Base-by-base conservation (phyloP, 1,140 invertebrate genomes). In the Macrosteles quadrilineatus region DNA sequence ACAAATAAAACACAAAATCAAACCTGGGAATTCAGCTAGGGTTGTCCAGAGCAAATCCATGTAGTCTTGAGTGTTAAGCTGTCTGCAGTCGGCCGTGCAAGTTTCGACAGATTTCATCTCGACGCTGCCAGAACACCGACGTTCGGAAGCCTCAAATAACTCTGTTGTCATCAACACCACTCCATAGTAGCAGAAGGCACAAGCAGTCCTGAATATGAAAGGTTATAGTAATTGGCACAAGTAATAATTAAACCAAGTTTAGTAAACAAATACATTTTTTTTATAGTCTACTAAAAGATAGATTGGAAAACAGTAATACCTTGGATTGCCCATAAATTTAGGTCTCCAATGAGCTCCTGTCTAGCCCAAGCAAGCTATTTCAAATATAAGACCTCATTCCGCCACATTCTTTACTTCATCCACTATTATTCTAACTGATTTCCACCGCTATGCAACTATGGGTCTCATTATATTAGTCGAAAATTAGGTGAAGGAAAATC, bases 181-280 rank as follows among this genome's bases (percentile, higher is more conserved):
- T 1, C 96, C 96, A 80, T 98, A 98, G 79, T 98, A 98, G 75
- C 93, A 96, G 82, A 98, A 98, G 1, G 96, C 94, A 81, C 94
- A 96, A 0, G 92, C 87, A 83, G 95, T 90, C 94, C 94, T 96
- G 77, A 53, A 79, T 82, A 78, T 80, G 72, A 78, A n/a, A n/a
- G n/a, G n/a, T n/a, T n/a, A n/a, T n/a, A n/a, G 74, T 12, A 70
- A 66, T 29, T 32, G 59, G n/a, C 57, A 63, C 21, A 31, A 29
- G 23, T 17, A 32, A 11, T 11, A 43, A 3, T 53, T 12, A 27
- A 9, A 62, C 45, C 4, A 9, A 63, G 6, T 9, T 57, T 47
- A 67, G 6, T 11, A 11, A 67, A 62, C 17, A 14, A 62, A 17
- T 17, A 69, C 17, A 55, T 12, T 14, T 25, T 62, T 31, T n/a